A percentile compares a stretch with the other conserved stretches of the same genome.
These are phyloP conservation scores for Cliona cf. orientalis DNA, from an alignment of 37 sponge, comb jelly and placozoan genomes.

Conservation along the genomic window DNA sequence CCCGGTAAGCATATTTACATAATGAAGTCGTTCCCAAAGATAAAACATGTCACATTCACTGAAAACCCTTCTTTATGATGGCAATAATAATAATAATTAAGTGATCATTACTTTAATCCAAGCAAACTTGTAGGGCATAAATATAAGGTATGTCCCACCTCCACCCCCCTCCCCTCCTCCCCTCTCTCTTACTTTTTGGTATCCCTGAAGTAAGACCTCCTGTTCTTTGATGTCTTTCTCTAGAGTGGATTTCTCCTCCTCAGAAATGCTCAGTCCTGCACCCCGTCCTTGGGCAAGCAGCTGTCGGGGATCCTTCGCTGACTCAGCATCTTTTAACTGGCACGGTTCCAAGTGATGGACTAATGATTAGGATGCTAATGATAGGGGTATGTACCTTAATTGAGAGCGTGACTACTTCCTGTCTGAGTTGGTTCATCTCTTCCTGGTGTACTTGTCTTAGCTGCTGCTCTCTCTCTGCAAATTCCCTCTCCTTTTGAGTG, in stretches of 20 bases:
- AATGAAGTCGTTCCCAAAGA: no score
- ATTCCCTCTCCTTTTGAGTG: neutral
- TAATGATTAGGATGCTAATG: neutral
- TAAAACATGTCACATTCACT: no score
- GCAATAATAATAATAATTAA: no score
- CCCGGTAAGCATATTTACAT: no score
- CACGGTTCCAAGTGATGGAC: neutral
- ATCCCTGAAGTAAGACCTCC: constrained; percentile 64
- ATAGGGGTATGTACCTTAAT: constrained; percentile 21
- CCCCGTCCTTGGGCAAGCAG: constrained; percentile 7
- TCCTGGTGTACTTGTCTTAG: constrained; percentile 1
- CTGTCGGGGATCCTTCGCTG: neutral
- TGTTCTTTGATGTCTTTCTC: constrained; percentile 59
- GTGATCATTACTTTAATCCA: no score
- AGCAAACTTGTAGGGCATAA: no score
- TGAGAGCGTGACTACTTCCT: constrained; percentile 28
- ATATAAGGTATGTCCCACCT: no score
- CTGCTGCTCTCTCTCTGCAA: constrained; percentile 22
- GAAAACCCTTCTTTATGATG: no score
- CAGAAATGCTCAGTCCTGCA: neutral
- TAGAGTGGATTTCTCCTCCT: constrained; percentile 45
- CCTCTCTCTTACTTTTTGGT: constrained; percentile 80
- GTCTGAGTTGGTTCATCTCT: constrained; percentile 23
- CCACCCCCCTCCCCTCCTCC: no score
- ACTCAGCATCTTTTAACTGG: constrained; percentile 28